Evolutionary conservation across 2,797 vertebrate genomes (phyloP).

Genomic region (Anomalospiza imberbis): DNA sequence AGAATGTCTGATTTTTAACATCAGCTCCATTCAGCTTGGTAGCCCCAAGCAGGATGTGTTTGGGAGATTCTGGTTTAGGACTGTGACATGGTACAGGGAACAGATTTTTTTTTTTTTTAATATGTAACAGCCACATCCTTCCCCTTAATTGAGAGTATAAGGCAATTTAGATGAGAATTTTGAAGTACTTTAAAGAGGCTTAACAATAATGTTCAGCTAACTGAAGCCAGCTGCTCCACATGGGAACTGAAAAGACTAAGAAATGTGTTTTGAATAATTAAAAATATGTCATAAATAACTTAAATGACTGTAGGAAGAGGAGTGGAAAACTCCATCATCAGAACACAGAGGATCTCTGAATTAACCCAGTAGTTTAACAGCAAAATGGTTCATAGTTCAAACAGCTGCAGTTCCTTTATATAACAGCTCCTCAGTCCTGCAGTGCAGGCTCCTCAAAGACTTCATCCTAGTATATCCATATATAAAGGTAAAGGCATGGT

Average conservation of each 20-base stretch:
- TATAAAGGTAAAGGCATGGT: neutral
- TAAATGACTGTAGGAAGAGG: neutral
- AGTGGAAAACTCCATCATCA: neutral
- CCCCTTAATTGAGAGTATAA: neutral
- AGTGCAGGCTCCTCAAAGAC: neutral
- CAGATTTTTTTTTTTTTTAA: neutral
- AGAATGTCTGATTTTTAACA: neutral
- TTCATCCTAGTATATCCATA: neutral
- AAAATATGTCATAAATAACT: constrained; percentile 16
- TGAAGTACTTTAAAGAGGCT: neutral
- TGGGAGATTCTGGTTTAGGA: neutral
- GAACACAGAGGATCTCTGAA: neutral
- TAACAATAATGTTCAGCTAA: constrained; percentile 6
- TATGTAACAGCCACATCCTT: neutral
- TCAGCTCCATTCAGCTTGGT: neutral
- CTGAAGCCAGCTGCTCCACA: constrained; percentile 11
- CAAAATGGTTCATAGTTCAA: neutral
- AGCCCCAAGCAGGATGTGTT: neutral
- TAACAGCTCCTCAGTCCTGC: neutral
- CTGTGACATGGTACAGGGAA: neutral
- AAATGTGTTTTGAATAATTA: constrained; percentile 30
- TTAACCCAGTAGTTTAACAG: neutral
- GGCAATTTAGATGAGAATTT: neutral
- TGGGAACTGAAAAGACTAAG: neutral
- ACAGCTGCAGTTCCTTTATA: neutral